Percentiles rank a stretch among this genome's conserved stretches.
phyloP scores from a whole-genome alignment of 37 sponge, comb jelly and placozoan species.

The Mnemiopsis leidyi region DNA sequence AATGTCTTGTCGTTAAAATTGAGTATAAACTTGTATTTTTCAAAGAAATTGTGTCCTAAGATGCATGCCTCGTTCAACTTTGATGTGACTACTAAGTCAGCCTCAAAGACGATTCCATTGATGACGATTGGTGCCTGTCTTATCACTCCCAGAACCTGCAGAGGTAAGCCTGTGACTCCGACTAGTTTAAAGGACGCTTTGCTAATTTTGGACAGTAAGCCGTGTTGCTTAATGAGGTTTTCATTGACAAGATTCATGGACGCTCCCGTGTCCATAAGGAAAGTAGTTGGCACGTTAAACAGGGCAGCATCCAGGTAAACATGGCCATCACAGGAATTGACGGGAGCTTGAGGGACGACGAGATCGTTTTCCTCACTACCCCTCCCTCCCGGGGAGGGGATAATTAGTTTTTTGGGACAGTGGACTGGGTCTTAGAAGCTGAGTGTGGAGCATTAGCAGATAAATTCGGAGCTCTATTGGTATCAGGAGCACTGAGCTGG shows the following conservation, averaged over 20 bases:
- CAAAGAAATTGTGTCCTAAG: constrained; percentile 8
- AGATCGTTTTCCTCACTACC: background rate
- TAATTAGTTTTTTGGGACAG: background rate
- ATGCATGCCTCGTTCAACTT: constrained; percentile 8
- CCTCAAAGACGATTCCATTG: background rate
- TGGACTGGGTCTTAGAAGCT: no score
- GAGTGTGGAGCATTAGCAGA: no score
- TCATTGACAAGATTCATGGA: background rate
- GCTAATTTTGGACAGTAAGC: background rate
- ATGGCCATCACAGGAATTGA: background rate
- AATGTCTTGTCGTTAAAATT: background rate
- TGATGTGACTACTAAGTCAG: background rate
- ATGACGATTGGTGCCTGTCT: background rate
- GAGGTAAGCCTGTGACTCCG: constrained; percentile 11
- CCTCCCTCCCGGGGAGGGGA: background rate
- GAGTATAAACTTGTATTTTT: background rate
- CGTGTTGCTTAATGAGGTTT: background rate
- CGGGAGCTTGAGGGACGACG: background rate
- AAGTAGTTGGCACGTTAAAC: background rate
- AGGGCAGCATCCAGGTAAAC: background rate
- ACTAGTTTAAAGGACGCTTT: background rate
- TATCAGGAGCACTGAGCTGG: no score
- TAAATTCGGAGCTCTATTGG: no score
- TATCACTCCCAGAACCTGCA: background rate
- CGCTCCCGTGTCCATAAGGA: constrained; percentile 8